These are phyloP conservation scores for Lasioglossum marginatum DNA, from an alignment of 2,888 invertebrate species.

Conservation along the genomic window DNA sequence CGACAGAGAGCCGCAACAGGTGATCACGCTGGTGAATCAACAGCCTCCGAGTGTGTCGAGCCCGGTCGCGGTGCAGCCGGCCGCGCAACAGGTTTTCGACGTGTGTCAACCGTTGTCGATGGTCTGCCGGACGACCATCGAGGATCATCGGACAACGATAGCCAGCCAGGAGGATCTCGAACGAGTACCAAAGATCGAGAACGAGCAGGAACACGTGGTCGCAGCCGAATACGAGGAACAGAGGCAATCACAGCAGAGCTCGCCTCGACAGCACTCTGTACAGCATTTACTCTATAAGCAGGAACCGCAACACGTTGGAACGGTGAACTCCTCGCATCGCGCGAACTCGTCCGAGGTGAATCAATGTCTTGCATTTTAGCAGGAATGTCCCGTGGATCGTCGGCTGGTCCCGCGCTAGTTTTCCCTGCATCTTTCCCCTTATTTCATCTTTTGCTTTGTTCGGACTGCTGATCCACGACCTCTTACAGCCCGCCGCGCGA, in stretches of 20 bases:
- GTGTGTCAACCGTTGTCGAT: slow-evolving; percentile 61
- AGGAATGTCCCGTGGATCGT: slow-evolving; percentile 23
- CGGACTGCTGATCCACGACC: background rate
- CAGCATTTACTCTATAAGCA: slow-evolving; percentile 66
- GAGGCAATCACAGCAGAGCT: slow-evolving; percentile 47
- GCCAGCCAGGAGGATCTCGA: slow-evolving; percentile 38
- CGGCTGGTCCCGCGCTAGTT: background rate
- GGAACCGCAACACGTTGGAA: slow-evolving; percentile 56
- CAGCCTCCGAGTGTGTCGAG: slow-evolving; percentile 78
- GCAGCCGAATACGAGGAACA: slow-evolving; percentile 52
- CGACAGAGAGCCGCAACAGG: slow-evolving; percentile 75
- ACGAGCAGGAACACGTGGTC: slow-evolving; percentile 30
- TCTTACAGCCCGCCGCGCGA: background rate
- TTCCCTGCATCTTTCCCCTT: background rate
- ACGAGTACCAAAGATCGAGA: slow-evolving; percentile 18
- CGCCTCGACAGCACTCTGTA: slow-evolving; percentile 51
- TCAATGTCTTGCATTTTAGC: slow-evolving; percentile 56
- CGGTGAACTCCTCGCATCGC: slow-evolving; percentile 60
- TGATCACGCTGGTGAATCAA: slow-evolving; percentile 78
- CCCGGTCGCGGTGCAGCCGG: slow-evolving; percentile 79
- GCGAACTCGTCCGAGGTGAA: slow-evolving; percentile 71
- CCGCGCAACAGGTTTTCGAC: slow-evolving; percentile 71
- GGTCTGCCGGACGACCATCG: slow-evolving; percentile 5
- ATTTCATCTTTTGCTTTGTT: background rate
- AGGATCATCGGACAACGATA: background rate